phyloP scores from a whole-genome alignment of 2,888 invertebrate species.

The Xestobium rufovillosum region DNA sequence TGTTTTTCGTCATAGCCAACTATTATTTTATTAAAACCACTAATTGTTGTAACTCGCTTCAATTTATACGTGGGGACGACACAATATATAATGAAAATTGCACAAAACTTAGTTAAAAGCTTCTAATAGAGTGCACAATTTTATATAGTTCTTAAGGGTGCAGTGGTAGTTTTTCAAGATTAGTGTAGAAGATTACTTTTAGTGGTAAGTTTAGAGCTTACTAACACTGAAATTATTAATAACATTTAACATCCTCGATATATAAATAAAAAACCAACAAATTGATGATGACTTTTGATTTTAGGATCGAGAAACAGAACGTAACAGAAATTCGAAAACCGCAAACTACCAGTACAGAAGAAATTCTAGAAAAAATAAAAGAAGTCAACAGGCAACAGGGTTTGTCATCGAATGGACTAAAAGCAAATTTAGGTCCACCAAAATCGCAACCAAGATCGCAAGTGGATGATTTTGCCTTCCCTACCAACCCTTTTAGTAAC shows the following conservation, averaged over 20 bases:
- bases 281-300: slow-evolving; percentile 14
- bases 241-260: too few species aligned
- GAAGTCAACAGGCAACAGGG: slow-evolving; percentile 47
- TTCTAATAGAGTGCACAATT: too few species aligned
- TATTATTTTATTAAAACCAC: too few species aligned
- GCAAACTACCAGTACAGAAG: slow-evolving; percentile 30
- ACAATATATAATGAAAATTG: too few species aligned
- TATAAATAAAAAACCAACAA: too few species aligned
- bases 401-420: slow-evolving; percentile 29
- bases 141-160: too few species aligned
- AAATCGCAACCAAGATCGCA: slow-evolving; percentile 14
- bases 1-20: slow-evolving; percentile 1
- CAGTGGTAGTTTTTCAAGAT: slow-evolving; percentile 29
- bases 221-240: too few species aligned
- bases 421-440: slow-evolving; percentile 23
- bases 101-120: too few species aligned
- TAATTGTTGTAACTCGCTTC: too few species aligned
- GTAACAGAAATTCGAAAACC: slow-evolving; percentile 23
- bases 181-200: slow-evolving; percentile 21
- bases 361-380: slow-evolving; percentile 51
- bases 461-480: slow-evolving; percentile 26
- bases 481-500: slow-evolving; percentile 31
- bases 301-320: slow-evolving; percentile 32
- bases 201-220: slow-evolving; percentile 30
- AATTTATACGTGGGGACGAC: too few species aligned